Base-by-base conservation (phyloP, 2,888 invertebrate genomes). In the Augochlorella aurata region DNA sequence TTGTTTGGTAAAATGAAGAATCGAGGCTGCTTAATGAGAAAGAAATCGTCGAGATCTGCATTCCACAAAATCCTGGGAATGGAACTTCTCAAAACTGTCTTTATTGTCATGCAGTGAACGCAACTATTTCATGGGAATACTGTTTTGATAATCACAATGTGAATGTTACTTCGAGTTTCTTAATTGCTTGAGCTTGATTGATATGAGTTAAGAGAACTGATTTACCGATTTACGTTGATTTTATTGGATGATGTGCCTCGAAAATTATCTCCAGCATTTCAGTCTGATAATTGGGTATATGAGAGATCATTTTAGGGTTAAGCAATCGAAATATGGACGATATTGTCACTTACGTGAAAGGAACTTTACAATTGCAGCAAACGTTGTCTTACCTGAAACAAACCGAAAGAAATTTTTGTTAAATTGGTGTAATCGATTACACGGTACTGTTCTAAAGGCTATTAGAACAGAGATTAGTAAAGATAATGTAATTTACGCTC, bases 321-420 rank as follows among this genome's bases (percentile, higher is more conserved):
- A 58, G 10, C 5, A 21, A 58, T 3, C 12, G 14, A 54, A 24
- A 24, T 21, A 54, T 21, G 4, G 12, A 16, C 2, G 58, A 24
- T 24, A 10, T 8, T n/a, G 5, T 80, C 21, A 82, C 85, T 87
- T 66, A 87, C 86, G 47, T 74, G 76, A 70, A 49, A 24, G n/a
- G 38, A 52, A n/a, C 0, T 21, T 16, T 67, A 14, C n/a, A 12
- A 8, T 10, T 12, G 9, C 8, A 49, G n/a, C 10, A 24, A 24
- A 65, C 18, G n/a, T 81, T 45, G 63, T 87, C 90, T 90, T 83
- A 90, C 90, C 90, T 90, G 88, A n/a, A 90, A 90, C 88, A 90
- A 16, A 82, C 73, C 84, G 74, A 45, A 68, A n/a, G 83, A 83
- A 38, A 0, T 29, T 38, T 52, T 50, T 52, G 0, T 8, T 85